These are phyloP conservation scores for Pasiphila rectangulata DNA, from an alignment of 2,888 invertebrate species.

Conservation along the genomic window DNA sequence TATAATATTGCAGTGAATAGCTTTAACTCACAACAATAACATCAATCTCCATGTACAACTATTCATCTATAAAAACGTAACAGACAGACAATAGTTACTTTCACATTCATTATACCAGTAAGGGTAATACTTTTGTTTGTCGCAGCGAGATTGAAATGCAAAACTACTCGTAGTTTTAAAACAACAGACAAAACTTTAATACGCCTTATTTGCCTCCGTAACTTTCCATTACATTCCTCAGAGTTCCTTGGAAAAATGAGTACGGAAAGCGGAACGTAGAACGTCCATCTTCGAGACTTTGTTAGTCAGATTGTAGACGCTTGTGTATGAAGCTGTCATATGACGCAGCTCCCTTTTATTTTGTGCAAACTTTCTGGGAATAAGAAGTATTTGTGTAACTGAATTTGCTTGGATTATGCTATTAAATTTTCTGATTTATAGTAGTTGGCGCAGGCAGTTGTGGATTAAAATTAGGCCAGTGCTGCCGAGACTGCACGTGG, in stretches of 20 bases:
- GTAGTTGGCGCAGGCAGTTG: too few relatives aligned
- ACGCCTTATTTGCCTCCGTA: conserved; percentile 13
- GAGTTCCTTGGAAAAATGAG: conserved; percentile 15
- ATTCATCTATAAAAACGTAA: too few relatives aligned
- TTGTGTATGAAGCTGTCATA: conserved; percentile 11
- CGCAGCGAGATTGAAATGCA: too few relatives aligned
- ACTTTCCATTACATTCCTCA: conserved; percentile 17
- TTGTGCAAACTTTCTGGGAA: neutral
- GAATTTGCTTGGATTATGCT: neutral
- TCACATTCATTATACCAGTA: too few relatives aligned
- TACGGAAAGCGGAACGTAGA: conserved; percentile 11
- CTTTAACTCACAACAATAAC: too few relatives aligned
- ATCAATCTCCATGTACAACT: too few relatives aligned
- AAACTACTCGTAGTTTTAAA: too few relatives aligned
- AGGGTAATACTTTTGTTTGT: too few relatives aligned
- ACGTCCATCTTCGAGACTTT: conserved; percentile 19
- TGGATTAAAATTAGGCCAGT: too few relatives aligned
- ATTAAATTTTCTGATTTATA: neutral
- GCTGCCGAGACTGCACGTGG: too few relatives aligned
- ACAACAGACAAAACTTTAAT: neutral
- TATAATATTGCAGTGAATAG: too few relatives aligned
- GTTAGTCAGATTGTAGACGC: conserved; percentile 21
- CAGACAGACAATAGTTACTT: too few relatives aligned
- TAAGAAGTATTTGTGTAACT: neutral
- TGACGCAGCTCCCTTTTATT: conserved; percentile 10